Base-by-base conservation (phyloP, 2,797 vertebrate genomes). In the Microchirus variegatus region DNA sequence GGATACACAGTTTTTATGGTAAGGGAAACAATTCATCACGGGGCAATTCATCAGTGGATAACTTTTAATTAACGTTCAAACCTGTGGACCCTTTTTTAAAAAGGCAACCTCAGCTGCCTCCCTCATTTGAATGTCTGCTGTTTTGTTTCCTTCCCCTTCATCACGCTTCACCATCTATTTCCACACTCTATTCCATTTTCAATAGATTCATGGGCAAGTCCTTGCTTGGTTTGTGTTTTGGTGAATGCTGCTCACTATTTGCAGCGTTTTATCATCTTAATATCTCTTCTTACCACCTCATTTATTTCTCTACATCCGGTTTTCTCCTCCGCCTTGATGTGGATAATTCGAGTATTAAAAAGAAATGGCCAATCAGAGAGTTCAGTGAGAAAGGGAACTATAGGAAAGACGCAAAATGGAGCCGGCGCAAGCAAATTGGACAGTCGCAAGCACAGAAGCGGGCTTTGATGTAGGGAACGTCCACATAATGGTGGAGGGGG, bases 51-150 rank as follows among this genome's bases (percentile, higher is more conserved):
- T 93, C 91, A 87, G 85, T 43, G 89, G 89, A 90, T 88, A 89
- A 93, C 91, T 92, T 94, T 94, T 95, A 93, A 95, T 95, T 94
- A 94, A 91, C 78, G 91, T 90, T 91, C 89, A 89, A 91, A 89
- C 53, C 81, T 77, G 86, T 73, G 63, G 88, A 90, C 90, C 90
- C n/a, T n/a, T 22, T 92, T 91, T 92, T 90, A 91, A 90, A 83
- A 83, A 41, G 43, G 50, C 73, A 54, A 31, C 67, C 77, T 73
- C 73, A 62, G 75, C 74, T 66, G 46, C 13, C 66, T 41, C 53
- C 59, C 44, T 59, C 64, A 42, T 72, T 40, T 9, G 0, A 50
- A 37, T 63, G 66, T 68, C 47, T 18, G 15, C 58, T 37, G 37
- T 80, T 22, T 81, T 77, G 64, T 71, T 78, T 66, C 60, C 45